Evolutionary conservation across 2,888 invertebrate genomes (phyloP).

Genomic region (Pherbina coryleti): DNA sequence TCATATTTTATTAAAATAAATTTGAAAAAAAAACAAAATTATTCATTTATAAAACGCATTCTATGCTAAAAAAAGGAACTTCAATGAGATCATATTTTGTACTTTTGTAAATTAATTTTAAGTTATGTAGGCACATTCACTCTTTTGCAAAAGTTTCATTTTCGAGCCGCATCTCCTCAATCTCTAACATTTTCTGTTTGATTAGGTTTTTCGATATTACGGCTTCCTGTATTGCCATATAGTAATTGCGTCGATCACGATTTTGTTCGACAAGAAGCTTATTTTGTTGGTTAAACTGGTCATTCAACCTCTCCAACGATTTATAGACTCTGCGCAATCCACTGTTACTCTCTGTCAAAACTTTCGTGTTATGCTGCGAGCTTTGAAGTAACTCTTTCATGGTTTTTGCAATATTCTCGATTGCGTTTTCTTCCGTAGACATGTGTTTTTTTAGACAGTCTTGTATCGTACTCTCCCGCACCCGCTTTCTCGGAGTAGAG

Average conservation of each 20-base stretch:
- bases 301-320: not conserved
- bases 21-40: too few relatives aligned
- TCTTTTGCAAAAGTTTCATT: too few relatives aligned
- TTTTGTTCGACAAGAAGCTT: not conserved
- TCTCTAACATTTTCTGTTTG: not conserved
- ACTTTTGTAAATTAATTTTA: too few relatives aligned
- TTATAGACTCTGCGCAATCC: too few relatives aligned
- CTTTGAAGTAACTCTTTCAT: too few relatives aligned
- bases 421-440: not conserved
- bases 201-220: not conserved
- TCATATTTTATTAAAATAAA: too few relatives aligned
- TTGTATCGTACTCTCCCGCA: not conserved
- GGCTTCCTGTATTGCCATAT: not conserved
- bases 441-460: not conserved
- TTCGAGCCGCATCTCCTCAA: not conserved
- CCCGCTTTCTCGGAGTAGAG: not conserved
- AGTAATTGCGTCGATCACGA: not conserved
- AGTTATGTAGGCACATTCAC: too few relatives aligned
- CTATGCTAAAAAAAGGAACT: too few relatives aligned
- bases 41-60: too few relatives aligned
- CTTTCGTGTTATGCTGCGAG: too few relatives aligned
- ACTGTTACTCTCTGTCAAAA: too few relatives aligned
- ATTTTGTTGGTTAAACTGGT: not conserved
- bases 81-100: too few relatives aligned
- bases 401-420: not conserved